Base-by-base conservation (phyloP, 2,888 invertebrate species). In the Arrhopalites spinosus region DNA sequence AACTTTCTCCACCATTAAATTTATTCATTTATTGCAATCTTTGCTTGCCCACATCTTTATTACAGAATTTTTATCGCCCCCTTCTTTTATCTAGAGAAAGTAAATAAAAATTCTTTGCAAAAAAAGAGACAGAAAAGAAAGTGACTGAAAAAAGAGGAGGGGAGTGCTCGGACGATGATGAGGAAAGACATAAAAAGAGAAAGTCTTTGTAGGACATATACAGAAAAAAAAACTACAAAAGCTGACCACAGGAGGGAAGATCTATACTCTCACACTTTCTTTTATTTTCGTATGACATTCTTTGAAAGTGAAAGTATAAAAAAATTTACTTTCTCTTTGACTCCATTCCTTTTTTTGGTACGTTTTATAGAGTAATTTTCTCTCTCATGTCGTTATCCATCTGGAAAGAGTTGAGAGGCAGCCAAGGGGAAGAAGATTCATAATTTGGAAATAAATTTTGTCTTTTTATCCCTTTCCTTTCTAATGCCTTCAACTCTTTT, bases 371-470 rank as follows among this genome's bases (percentile, higher is more conserved):
- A 29, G 29, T 63, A 30, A 30, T 64, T 64, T 64, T 64, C 1
- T 64, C 13, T 47, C 8, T 8, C n/a, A 15, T 36, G 61, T 72
- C 72, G 36, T n/a, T 61, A 43, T 61, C 72, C 61, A 70, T 70
- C 70, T 70, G 70, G n/a, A 13, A 17, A 29, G 70, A 70, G 23
- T 36, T 29, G 50, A 50, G 50, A n/a, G n/a, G 59, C 53, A 30
- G 29, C 17, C 27, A 70, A 29, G 70, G 8, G 56, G 56, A 70
- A 70, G 47, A 70, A 70, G 47, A 70, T 47, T 70, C 50, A 70
- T 70, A 70, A 70, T 70, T 70, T 56, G 11, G 70, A 70, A 70
- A 70, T 70, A 70, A 70, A 70, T 70, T 70, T 56, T n/a, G n/a
- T 56, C 56, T 56, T 15, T n/a, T n/a, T n/a, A n/a, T 15, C 50